Evolutionary conservation across 2,888 invertebrate species (phyloP).

Genomic region (Stenodema calcarata): DNA sequence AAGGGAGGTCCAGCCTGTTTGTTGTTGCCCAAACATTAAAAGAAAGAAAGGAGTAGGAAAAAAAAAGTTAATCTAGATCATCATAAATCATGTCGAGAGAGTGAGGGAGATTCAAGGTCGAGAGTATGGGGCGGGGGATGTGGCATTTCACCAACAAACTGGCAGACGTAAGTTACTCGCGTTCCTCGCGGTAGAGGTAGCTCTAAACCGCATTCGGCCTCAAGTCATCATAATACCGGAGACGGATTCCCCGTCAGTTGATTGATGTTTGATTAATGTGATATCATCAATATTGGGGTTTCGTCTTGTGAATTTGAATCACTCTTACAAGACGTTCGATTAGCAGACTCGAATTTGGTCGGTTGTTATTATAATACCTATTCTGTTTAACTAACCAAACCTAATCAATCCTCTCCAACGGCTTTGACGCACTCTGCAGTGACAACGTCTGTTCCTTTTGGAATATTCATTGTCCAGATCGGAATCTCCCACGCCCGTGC

Average conservation of each 20-base stretch:
- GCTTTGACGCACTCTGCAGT: too few relatives aligned
- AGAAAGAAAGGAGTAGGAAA: not conserved
- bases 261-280: not conserved
- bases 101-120: slow-evolving; percentile 28
- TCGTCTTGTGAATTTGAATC: not conserved
- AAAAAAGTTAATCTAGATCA: slow-evolving; percentile 44
- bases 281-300: not conserved
- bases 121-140: not conserved
- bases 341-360: too few relatives aligned
- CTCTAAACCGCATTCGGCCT: not conserved
- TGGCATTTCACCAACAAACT: slow-evolving; percentile 33
- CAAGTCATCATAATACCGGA: not conserved
- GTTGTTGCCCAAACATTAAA: slow-evolving; percentile 29
- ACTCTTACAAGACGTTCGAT: too few relatives aligned
- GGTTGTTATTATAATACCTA: too few relatives aligned
- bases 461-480: too few relatives aligned
- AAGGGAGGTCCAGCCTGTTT: slow-evolving; percentile 32
- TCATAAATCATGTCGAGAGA: slow-evolving; percentile 36
- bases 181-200: not conserved
- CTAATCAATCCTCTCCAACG: too few relatives aligned
- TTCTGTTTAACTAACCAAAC: too few relatives aligned
- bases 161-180: not conserved
- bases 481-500: too few relatives aligned
- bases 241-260: not conserved
- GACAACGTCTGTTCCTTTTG: too few relatives aligned